A percentile compares a stretch with the other conserved stretches of the same genome.
Conservation (phyloP, 2,888 invertebrate species). For the Cancer borealis region DNA sequence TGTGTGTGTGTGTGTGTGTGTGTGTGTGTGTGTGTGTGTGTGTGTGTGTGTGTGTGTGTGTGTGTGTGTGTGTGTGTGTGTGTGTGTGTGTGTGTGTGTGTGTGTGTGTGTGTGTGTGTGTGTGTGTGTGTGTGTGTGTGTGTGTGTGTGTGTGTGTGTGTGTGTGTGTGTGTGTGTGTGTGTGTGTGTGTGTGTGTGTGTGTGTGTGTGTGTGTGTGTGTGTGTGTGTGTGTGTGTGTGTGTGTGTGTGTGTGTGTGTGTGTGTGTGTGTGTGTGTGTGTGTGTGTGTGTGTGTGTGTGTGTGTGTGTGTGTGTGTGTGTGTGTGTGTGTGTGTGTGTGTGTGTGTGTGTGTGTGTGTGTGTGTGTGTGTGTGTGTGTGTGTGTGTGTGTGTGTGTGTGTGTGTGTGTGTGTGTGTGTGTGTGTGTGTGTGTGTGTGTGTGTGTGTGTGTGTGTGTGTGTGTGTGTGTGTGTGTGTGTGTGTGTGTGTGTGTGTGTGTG, state of each 20-base stretch:
- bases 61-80: background rate
- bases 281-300: background rate
- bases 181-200: background rate
- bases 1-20: background rate
- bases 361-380: background rate
- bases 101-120: background rate
- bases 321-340: background rate
- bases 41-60: background rate
- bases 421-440: background rate
- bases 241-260: background rate
- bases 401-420: background rate
- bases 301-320: background rate
- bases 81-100: background rate
- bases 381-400: background rate
- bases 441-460: background rate
- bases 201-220: background rate
- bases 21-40: background rate
- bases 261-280: background rate
- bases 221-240: background rate
- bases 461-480: background rate
- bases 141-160: background rate
- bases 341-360: background rate
- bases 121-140: background rate
- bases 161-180: background rate
- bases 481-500: background rate